Evolutionary conservation across 1,140 invertebrate genomes (phyloP).

Genomic region (Ctenoplectra terminalis): DNA sequence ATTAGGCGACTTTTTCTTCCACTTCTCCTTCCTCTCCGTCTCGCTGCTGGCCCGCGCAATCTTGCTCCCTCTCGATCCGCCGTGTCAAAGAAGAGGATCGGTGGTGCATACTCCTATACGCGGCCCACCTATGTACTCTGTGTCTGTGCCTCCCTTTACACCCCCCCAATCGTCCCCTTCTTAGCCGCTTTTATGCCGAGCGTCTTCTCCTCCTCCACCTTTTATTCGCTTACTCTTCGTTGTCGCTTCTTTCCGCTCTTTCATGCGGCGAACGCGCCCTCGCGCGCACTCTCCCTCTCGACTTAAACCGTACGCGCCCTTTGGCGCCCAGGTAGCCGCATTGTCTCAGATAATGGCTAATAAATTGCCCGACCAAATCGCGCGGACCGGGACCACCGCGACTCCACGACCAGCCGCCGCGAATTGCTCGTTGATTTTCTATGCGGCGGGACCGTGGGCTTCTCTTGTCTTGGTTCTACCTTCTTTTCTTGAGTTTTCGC

Average conservation of each 20-base stretch:
- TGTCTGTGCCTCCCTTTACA: neutral
- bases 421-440: constrained; percentile 36
- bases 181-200: constrained; percentile 2
- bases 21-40: constrained; percentile 70
- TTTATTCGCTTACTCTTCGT: neutral
- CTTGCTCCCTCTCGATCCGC: constrained; percentile 26
- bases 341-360: constrained; percentile 82
- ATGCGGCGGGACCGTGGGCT: neutral
- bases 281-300: constrained; percentile 25
- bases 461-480: neutral
- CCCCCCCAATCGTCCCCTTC: neutral
- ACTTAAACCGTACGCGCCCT: constrained; percentile 59
- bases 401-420: neutral
- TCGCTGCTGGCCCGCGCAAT: constrained; percentile 30
- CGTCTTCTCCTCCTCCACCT: constrained; percentile 1
- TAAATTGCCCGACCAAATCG: constrained; percentile 78
- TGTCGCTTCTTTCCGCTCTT: neutral
- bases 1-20: constrained; percentile 84
- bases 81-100: constrained; percentile 65
- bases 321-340: constrained; percentile 78
- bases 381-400: constrained; percentile 70
- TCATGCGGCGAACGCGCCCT: neutral
- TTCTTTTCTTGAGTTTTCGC: neutral
- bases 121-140: constrained; percentile 62
- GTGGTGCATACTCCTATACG: constrained; percentile 55